A percentile compares a stretch with the other conserved stretches of the same genome.
Conservation (phyloP, 2,797 vertebrate genomes). For the Acanthornis magna region DNA sequence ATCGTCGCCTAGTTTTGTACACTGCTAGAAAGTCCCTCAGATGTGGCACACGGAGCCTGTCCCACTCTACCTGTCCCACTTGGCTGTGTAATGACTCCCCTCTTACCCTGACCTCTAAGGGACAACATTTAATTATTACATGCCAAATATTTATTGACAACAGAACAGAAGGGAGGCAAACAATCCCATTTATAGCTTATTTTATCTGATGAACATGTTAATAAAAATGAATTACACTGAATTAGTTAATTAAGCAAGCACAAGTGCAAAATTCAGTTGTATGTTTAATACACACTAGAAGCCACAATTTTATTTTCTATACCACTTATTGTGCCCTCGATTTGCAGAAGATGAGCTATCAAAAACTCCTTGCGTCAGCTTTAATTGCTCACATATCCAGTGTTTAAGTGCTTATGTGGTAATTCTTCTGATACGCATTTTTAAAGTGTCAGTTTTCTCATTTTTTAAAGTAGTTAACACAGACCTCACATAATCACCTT, state of each 20-base stretch:
- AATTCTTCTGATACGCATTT: constrained; percentile 49
- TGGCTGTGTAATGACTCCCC: neutral
- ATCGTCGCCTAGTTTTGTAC: neutral
- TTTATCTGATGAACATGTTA: neutral
- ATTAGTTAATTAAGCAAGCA: constrained; percentile 56
- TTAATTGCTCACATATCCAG: constrained; percentile 48
- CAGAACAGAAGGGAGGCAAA: neutral
- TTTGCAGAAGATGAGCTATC: constrained; percentile 64
- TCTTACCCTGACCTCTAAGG: neutral
- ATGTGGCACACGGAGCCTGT: neutral
- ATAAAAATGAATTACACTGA: constrained; percentile 44
- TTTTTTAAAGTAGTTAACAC: constrained; percentile 56
- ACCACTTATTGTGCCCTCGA: constrained; percentile 42
- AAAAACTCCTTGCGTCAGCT: constrained; percentile 52
- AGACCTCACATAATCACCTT: constrained; percentile 20
- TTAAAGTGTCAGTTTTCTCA: constrained; percentile 39
- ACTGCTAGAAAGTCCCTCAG: neutral
- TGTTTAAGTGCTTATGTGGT: constrained; percentile 42
- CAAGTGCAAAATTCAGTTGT: constrained; percentile 55
- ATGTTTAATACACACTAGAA: constrained; percentile 4
- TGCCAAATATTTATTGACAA: neutral
- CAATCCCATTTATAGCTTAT: neutral
- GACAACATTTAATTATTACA: neutral
- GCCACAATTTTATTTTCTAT: constrained; percentile 45
- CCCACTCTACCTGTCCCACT: neutral